Percentiles rank a stretch among this genome's conserved stretches.
Evolutionary conservation across 1,140 invertebrate genomes (phyloP).

Genomic region (Habropoda laboriosa): DNA sequence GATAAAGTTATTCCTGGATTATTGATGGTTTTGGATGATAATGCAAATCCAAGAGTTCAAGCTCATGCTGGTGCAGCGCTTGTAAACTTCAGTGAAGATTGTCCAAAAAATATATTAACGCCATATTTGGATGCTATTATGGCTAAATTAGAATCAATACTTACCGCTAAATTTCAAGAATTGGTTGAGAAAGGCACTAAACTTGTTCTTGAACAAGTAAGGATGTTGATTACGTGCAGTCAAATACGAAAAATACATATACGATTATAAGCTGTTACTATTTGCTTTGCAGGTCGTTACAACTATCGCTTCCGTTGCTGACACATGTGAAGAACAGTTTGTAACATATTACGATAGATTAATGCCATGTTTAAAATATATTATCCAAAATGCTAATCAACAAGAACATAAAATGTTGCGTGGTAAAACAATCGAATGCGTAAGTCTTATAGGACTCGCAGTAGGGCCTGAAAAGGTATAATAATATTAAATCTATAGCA

Average conservation of each 20-base stretch:
- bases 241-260: neutral
- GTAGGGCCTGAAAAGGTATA: constrained; percentile 95
- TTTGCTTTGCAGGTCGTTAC: constrained; percentile 87
- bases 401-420: constrained; percentile 94
- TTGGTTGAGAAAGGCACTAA: constrained; percentile 96
- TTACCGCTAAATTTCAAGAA: constrained; percentile 97
- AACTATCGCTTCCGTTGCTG: constrained; percentile 99
- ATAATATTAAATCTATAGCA: neutral
- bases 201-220: constrained; percentile 96
- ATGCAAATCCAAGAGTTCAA: constrained; percentile 96
- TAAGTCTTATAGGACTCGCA: constrained; percentile 98
- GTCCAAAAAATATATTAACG: constrained; percentile 96
- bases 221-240: constrained; percentile 13
- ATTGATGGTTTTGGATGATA: constrained; percentile 94
- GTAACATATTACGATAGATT: constrained; percentile 91
- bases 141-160: constrained; percentile 93
- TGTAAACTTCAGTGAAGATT: constrained; percentile 99
- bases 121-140: constrained; percentile 96
- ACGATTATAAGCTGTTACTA: neutral
- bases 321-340: constrained; percentile 98
- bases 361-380: constrained; percentile 98
- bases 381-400: constrained; percentile 96
- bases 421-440: constrained; percentile 99
- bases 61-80: constrained; percentile 96
- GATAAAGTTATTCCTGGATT: constrained; percentile 95